Evolutionary conservation across 1,140 invertebrate species (phyloP).

Genomic region (Halictus rubicundus): DNA sequence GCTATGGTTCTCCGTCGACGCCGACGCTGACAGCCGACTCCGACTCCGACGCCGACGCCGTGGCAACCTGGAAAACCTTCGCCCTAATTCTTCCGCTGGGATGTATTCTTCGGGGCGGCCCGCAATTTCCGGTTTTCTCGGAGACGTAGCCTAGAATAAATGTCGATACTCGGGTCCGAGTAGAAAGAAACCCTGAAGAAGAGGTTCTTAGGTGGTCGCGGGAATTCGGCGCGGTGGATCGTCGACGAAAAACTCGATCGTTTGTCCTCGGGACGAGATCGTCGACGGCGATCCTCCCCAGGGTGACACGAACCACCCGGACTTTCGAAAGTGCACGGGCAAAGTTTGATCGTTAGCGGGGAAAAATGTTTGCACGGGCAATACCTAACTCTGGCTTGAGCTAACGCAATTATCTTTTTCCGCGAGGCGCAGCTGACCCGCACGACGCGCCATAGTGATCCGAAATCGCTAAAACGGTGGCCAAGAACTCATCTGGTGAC

Average conservation of each 20-base stretch:
- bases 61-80: conserved; percentile 17
- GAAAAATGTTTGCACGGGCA: conserved; percentile 22
- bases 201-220: neutral
- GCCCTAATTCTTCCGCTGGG: conserved; percentile 33
- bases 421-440: neutral
- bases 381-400: neutral
- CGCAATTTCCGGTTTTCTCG: conserved; percentile 26
- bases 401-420: conserved; percentile 23
- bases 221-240: neutral
- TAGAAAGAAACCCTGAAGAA: neutral
- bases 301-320: neutral
- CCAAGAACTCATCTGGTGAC: no score
- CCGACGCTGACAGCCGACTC: no score
- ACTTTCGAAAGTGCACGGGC: neutral
- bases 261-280: no score
- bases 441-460: no score
- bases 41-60: no score
- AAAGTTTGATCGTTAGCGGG: conserved; percentile 24
- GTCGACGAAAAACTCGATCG: neutral
- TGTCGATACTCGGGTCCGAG: neutral
- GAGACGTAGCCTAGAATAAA: neutral
- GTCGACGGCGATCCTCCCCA: neutral
- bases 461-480: no score
- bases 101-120: conserved; percentile 11
- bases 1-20: conserved; percentile 1